A percentile compares a stretch with the other conserved stretches of the same genome.
Evolutionary conservation across 92 coral and sea anemone genomes (phyloP).

Genomic region (Hydrozoanthus gracilis): DNA sequence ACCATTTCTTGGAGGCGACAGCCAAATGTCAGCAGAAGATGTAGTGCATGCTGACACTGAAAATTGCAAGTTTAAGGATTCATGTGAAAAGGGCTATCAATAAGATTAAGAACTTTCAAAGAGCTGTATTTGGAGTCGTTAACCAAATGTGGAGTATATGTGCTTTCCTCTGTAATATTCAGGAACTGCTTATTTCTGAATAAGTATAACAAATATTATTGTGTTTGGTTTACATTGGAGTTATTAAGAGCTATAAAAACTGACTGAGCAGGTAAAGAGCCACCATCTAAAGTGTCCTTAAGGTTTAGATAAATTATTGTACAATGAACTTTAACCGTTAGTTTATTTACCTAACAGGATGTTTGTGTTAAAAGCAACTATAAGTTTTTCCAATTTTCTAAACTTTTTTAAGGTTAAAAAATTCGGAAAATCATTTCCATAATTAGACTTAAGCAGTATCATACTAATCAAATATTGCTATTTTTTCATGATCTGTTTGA

Average conservation of each 20-base stretch:
- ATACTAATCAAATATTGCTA: neutral
- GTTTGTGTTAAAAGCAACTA: neutral
- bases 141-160: constrained; percentile 58
- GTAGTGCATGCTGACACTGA: constrained; percentile 48
- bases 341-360: neutral
- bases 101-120: constrained; percentile 53
- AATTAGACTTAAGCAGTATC: neutral
- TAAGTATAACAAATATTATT: constrained; percentile 9
- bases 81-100: constrained; percentile 54
- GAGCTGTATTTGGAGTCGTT: constrained; percentile 53
- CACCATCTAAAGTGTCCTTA: neutral
- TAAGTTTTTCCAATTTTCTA: constrained; percentile 5
- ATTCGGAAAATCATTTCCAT: neutral
- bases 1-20: constrained; percentile 54
- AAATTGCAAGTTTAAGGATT: constrained; percentile 56
- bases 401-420: neutral
- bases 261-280: constrained; percentile 4
- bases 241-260: neutral
- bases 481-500: neutral
- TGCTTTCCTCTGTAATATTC: constrained; percentile 25
- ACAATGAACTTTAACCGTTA: neutral
- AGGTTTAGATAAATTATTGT: neutral
- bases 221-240: neutral
- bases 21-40: constrained; percentile 58
- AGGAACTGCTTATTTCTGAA: constrained; percentile 37